Percentiles rank a stretch among this genome's conserved stretches.
Evolutionary conservation across 2,888 invertebrate genomes (phyloP).

Genomic region (Nomada lathburiana): DNA sequence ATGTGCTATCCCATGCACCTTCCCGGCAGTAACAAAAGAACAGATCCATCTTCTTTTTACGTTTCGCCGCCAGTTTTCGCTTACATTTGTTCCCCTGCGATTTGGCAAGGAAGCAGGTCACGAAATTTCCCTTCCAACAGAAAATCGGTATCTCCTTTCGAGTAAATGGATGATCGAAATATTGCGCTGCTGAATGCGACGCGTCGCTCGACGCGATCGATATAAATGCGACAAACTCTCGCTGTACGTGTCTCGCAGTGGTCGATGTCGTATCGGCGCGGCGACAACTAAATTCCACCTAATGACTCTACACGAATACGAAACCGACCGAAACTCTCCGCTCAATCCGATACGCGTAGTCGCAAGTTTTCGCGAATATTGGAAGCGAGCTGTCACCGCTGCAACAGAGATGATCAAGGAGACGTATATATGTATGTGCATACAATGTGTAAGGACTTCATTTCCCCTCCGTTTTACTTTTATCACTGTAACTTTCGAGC

Average conservation of each 20-base stretch:
- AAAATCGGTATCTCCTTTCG: not conserved
- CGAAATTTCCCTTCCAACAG: conserved; percentile 13
- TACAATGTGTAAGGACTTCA: not conserved
- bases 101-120: not conserved
- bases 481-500: conserved; percentile 19
- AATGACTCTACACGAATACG: not conserved
- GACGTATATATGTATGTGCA: conserved; percentile 14
- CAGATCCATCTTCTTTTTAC: not conserved
- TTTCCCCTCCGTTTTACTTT: conserved; percentile 4
- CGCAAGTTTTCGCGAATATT: not conserved
- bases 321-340: not conserved
- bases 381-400: not conserved
- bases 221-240: conserved; percentile 17
- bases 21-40: not conserved
- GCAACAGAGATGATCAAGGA: not conserved
- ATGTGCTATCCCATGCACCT: not conserved
- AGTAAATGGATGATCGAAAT: conserved; percentile 26
- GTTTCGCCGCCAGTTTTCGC: not conserved
- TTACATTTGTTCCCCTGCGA: not conserved
- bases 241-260: not conserved
- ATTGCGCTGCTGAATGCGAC: not conserved
- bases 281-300: not conserved
- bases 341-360: not conserved
- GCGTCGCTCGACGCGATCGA: not conserved
- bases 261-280: not conserved